Evolutionary conservation across 64 coral and sea anemone genomes (phyloP), one percentile per base, ranked within the genome.

Genomic region (Porites lutea): DNA sequence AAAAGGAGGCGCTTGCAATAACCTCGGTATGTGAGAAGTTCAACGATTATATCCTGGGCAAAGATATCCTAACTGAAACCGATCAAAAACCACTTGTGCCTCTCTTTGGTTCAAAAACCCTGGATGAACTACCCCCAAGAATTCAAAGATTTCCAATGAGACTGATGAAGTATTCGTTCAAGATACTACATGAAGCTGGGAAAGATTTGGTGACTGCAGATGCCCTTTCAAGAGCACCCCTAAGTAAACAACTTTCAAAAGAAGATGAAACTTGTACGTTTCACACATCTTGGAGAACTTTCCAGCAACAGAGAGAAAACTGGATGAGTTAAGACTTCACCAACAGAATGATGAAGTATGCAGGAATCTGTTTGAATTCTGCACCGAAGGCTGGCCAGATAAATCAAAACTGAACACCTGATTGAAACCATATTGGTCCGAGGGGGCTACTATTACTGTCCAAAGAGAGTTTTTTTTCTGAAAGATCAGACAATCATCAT

Each of bases 281-380:
- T 65, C 61, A 8, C 5, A 20, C 19, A 52, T 87, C 44, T 48
- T 73, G 46, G 66, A 70, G 44, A 23, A 50, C 13, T 12, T 74
- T 50, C 68, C 68, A 52, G 63, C 65, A n/a, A 92, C 72, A 27
- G 90, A 92, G 19, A 45, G 71, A 51, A 74, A 12, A 65, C 46
- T 79, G 4, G 91, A 93, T 13, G 50, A 87, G 27, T 77, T 93
- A 48, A n/a, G 70, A 59, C 59, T 69, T 11, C 82, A 78, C 43
- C 82, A 93, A 47, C 68, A 87, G 59, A 51, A 93, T 22, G 82
- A 87, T 54, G 82, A 76, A 49, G 78, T 91, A 18, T 91, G 77
- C 53, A 19, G 45, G 13, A 8, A 48, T 27, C 0, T 78, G 5
- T 14, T 63, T 3, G 69, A 85, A 75, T 93, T 71, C 37, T 77